phyloP scores from a whole-genome alignment of 2,113 vertebrate genomes.

The Gymnocephalus cernua region DNA sequence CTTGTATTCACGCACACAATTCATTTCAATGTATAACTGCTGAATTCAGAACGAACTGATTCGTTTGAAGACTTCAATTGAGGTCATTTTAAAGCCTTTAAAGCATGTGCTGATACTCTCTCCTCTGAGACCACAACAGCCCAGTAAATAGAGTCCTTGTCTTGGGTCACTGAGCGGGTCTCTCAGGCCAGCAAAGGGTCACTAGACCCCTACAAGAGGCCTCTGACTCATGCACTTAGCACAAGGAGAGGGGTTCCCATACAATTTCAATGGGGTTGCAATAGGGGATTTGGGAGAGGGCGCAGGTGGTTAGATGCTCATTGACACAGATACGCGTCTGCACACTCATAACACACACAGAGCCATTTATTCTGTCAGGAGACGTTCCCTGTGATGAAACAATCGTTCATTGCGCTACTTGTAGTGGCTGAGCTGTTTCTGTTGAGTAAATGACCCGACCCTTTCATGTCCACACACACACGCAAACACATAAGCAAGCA shows the following conservation, averaged over 20 bases:
- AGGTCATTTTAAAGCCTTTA: slow-evolving; percentile 42
- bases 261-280: slow-evolving; percentile 29
- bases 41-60: neutral
- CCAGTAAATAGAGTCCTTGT: slow-evolving; percentile 47
- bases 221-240: slow-evolving; percentile 60
- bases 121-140: slow-evolving; percentile 27
- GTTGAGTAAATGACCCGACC: slow-evolving; percentile 44
- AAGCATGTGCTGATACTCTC: slow-evolving; percentile 30
- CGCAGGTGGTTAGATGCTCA: slow-evolving; percentile 46
- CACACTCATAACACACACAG: neutral
- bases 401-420: slow-evolving; percentile 40
- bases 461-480: slow-evolving; percentile 40
- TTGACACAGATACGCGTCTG: slow-evolving; percentile 45
- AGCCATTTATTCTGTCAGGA: slow-evolving; percentile 12
- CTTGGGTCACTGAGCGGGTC: slow-evolving; percentile 54
- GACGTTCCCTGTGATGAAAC: slow-evolving; percentile 27
- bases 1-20: neutral
- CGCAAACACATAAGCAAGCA: neutral
- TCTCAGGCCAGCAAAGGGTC: slow-evolving; percentile 43
- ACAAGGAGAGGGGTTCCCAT: slow-evolving; percentile 29
- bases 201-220: slow-evolving; percentile 34
- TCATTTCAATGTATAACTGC: neutral
- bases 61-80: slow-evolving; percentile 13
- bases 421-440: slow-evolving; percentile 27
- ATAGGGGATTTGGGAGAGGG: neutral